These are phyloP conservation scores for Theocolax elegans DNA, from an alignment of 1,140 invertebrate species.

Conservation along the genomic window DNA sequence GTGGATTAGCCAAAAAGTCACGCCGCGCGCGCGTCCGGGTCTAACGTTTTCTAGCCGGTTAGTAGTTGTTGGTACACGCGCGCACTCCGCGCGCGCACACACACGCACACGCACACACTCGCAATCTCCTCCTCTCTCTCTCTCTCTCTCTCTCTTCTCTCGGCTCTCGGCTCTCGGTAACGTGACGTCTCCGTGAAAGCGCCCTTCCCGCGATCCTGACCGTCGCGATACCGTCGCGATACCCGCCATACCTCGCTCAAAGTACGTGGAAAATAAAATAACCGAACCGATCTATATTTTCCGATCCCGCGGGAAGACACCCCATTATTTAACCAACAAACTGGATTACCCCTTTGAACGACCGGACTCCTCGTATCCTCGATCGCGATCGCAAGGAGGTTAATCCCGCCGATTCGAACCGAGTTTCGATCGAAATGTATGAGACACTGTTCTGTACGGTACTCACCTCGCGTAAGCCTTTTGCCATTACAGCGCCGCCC, in stretches of 20 bases:
- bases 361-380: too few relatives aligned
- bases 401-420: too few relatives aligned
- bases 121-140: background rate
- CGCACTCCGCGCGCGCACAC: background rate
- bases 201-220: background rate
- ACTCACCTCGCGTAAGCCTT: constrained; percentile 69
- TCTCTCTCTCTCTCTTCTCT: background rate
- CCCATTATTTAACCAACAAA: too few relatives aligned
- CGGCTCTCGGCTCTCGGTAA: background rate
- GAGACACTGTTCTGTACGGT: constrained; percentile 40
- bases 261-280: too few relatives aligned
- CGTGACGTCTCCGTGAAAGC: too few relatives aligned
- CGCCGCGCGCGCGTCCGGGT: background rate
- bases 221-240: too few relatives aligned
- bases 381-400: too few relatives aligned
- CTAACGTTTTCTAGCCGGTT: background rate
- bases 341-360: too few relatives aligned
- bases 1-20: background rate
- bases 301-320: too few relatives aligned
- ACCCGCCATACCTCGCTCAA: too few relatives aligned
- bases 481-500: constrained; percentile 70
- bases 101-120: background rate
- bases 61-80: background rate
- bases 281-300: too few relatives aligned
- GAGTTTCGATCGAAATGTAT: too few relatives aligned